Conservation (phyloP, 2,797 vertebrate genomes). For the Mycteria americana region DNA sequence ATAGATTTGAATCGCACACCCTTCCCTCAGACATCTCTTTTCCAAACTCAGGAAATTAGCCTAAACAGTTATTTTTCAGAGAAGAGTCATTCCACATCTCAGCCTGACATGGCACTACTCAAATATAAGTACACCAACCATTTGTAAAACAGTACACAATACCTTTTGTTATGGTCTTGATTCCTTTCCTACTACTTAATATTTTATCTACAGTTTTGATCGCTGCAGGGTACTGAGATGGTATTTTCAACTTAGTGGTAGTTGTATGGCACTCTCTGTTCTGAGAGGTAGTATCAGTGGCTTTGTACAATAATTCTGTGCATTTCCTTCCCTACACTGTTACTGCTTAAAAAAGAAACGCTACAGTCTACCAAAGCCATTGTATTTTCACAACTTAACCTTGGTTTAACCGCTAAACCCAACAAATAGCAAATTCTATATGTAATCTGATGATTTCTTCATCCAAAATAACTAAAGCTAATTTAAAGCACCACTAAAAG, state of each 20-base stretch:
- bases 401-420: neutral
- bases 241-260: neutral
- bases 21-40: neutral
- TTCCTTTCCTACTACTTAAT: neutral
- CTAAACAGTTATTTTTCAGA: neutral
- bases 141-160: neutral
- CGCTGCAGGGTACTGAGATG: neutral
- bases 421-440: neutral
- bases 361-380: rapidly evolving
- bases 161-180: neutral
- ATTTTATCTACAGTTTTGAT: neutral
- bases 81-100: neutral
- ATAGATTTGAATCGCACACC: rapidly evolving
- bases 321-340: neutral
- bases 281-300: neutral
- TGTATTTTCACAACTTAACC: neutral
- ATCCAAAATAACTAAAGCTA: neutral
- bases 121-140: neutral
- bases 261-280: neutral
- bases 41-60: too few species aligned
- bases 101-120: neutral
- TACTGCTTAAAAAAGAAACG: neutral
- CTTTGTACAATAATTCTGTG: neutral
- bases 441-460: rapidly evolving
- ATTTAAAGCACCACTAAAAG: neutral